These are phyloP conservation scores for Lophura nycthemera DNA, from an alignment of 2,113 vertebrate genomes.

Conservation along the genomic window DNA sequence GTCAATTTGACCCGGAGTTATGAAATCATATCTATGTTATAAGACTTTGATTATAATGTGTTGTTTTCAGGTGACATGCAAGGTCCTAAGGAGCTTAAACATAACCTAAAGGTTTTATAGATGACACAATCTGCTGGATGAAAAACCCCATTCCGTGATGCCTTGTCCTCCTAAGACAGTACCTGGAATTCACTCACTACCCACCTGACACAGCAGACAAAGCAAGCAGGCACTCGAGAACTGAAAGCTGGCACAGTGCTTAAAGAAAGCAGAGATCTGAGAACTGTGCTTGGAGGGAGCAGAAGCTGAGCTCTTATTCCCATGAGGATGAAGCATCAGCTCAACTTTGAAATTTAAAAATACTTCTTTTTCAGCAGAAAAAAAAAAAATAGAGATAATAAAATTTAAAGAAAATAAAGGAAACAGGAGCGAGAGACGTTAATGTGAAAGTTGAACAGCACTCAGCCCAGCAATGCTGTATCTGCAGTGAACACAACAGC, in stretches of 20 bases:
- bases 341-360: slow-evolving; percentile 55
- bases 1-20: neutral
- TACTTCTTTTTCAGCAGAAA: neutral
- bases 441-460: neutral
- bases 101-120: neutral
- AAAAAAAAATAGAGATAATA: neutral
- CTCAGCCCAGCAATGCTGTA: neutral
- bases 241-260: neutral
- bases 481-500: neutral
- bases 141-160: neutral
- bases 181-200: neutral
- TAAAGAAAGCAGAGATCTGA: slow-evolving; percentile 35
- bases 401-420: slow-evolving; percentile 7
- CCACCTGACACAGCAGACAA: neutral
- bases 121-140: neutral
- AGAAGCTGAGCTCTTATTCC: slow-evolving; percentile 18
- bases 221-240: neutral
- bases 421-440: neutral
- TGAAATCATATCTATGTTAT: rapidly evolving
- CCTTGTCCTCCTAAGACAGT: neutral
- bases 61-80: rapidly evolving
- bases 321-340: neutral
- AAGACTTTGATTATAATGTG: neutral
- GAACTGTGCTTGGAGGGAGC: slow-evolving; percentile 4
- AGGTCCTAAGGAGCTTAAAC: neutral